Percentiles rank a stretch among this genome's conserved stretches.
Conservation (phyloP, 92 coral and sea anemone genomes). For the Phenganax stokvisi region DNA sequence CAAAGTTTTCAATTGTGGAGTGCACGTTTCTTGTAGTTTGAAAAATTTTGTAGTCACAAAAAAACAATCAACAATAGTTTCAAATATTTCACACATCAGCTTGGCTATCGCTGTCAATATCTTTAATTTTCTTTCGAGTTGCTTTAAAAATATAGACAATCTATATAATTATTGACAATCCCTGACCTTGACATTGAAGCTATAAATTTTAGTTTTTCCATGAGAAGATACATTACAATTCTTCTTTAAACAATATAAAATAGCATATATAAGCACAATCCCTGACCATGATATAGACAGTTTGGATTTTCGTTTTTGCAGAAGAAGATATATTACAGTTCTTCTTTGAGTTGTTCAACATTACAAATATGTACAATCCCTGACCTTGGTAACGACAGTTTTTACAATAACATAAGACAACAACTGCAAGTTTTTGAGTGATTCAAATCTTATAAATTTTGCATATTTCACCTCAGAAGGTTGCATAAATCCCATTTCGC, state of each 20-base stretch:
- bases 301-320: too few relatives aligned
- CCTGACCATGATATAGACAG: not conserved
- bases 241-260: too few relatives aligned
- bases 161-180: not conserved
- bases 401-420: not conserved
- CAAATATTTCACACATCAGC: constrained; percentile 85
- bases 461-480: constrained; percentile 59
- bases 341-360: too few relatives aligned
- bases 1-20: constrained; percentile 62
- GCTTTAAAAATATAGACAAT: constrained; percentile 37
- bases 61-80: constrained; percentile 67
- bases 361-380: too few relatives aligned
- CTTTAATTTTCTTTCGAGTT: constrained; percentile 55
- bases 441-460: not conserved
- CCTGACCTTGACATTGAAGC: not conserved
- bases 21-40: constrained; percentile 62
- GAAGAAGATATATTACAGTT: too few relatives aligned
- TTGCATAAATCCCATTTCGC: constrained; percentile 67
- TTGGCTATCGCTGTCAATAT: constrained; percentile 58
- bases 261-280: not conserved
- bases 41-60: constrained; percentile 77
- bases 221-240: too few relatives aligned
- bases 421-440: not conserved
- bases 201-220: too few relatives aligned
- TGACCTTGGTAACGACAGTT: too few relatives aligned